These are phyloP conservation scores for Oeneis ivallda DNA, from an alignment of 2,888 invertebrate species.

Conservation along the genomic window DNA sequence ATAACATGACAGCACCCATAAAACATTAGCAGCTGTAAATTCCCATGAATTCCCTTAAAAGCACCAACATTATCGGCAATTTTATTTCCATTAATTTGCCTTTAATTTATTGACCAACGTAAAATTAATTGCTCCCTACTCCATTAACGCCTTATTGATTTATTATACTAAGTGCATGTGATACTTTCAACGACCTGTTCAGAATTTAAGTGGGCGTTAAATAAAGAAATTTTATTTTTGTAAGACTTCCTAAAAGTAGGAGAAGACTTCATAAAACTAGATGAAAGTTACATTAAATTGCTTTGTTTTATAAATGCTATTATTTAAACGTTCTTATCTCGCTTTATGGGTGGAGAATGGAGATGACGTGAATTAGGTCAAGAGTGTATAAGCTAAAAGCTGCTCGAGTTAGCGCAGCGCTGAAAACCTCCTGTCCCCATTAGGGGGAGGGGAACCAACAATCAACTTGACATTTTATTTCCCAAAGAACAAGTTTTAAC, in stretches of 20 bases:
- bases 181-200: background rate
- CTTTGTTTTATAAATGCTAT: too few species aligned
- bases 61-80: conserved; percentile 20
- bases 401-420: background rate
- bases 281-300: too few species aligned
- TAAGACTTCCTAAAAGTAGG: too few species aligned
- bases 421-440: background rate
- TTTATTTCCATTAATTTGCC: conserved; percentile 27
- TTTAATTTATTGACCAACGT: conserved; percentile 24
- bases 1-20: conserved; percentile 20
- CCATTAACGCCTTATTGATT: conserved; percentile 20
- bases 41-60: too few species aligned
- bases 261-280: too few species aligned
- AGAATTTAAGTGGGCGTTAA: background rate
- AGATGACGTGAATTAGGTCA: conserved; percentile 1
- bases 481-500: background rate
- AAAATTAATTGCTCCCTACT: conserved; percentile 23
- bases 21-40: conserved; percentile 27
- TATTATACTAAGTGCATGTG: background rate
- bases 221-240: background rate
- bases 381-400: background rate
- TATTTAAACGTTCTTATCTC: too few species aligned
- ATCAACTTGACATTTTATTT: too few species aligned
- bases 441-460: background rate
- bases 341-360: too few species aligned